phyloP scores from a whole-genome alignment of 2,113 vertebrate species.

The Desmodus rotundus region DNA sequence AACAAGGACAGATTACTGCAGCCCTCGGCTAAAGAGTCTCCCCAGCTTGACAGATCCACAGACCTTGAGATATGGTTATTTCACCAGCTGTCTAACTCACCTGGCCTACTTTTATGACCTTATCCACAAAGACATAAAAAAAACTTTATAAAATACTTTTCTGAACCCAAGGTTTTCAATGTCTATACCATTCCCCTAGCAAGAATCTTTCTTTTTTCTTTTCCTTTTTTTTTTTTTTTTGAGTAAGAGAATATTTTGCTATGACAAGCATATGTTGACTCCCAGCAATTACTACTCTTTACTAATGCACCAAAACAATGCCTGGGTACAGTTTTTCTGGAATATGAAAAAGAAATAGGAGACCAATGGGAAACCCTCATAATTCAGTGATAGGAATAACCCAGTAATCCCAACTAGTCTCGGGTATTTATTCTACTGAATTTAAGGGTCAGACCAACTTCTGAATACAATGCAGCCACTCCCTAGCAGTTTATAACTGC shows the following conservation, averaged over 20 bases:
- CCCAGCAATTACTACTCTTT: background rate
- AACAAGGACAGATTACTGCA: background rate
- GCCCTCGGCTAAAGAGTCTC: background rate
- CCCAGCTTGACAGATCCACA: background rate
- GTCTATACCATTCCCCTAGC: background rate
- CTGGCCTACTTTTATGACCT: background rate
- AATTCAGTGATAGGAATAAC: background rate
- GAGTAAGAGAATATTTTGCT: background rate
- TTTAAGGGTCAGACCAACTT: background rate
- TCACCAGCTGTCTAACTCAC: constrained; percentile 29
- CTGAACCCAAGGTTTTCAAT: background rate
- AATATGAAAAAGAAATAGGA: background rate
- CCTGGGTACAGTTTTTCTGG: background rate
- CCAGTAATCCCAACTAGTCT: background rate
- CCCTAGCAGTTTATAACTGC: constrained; percentile 30
- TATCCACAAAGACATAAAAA: constrained; percentile 29
- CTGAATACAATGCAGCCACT: constrained; percentile 10
- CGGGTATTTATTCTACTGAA: background rate
- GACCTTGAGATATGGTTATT: constrained; percentile 4
- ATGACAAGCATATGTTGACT: background rate
- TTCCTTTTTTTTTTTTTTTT: background rate
- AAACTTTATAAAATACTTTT: constrained; percentile 20
- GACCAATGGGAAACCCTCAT: background rate
- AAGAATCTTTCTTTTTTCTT: background rate
- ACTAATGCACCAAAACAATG: background rate